phyloP scores from a whole-genome alignment of 2,797 vertebrate species.

The Catamblyrhynchus diadema region DNA sequence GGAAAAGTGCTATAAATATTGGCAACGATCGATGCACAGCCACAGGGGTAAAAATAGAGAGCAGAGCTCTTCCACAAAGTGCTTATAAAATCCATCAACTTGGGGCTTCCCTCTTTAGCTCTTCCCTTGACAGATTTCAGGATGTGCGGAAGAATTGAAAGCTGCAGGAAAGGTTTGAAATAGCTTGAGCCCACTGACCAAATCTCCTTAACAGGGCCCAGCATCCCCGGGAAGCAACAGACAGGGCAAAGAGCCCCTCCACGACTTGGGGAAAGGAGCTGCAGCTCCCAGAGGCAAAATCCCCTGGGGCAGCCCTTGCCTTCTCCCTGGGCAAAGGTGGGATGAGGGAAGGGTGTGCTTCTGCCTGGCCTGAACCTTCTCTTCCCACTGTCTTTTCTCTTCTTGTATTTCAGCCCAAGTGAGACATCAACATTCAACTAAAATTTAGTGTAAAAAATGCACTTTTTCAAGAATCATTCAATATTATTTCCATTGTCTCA shows the following conservation, averaged over 20 bases:
- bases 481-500: neutral
- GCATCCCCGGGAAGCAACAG: rapidly evolving
- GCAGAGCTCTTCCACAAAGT: neutral
- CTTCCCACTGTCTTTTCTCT: neutral
- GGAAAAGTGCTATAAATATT: neutral
- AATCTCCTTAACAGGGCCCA: neutral
- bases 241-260: neutral
- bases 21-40: neutral
- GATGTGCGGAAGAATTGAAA: neutral
- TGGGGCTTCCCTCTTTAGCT: neutral
- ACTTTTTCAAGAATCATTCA: neutral
- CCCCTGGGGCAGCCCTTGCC: neutral
- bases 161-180: neutral
- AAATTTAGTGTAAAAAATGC: neutral
- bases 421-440: neutral
- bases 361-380: neutral
- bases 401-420: neutral
- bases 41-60: neutral
- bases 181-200: neutral
- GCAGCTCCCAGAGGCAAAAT: neutral
- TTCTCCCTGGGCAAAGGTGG: neutral
- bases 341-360: neutral
- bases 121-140: neutral
- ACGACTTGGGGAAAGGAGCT: neutral
- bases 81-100: neutral